Conservation (phyloP, 2,888 invertebrate genomes). For the Idaea biselata region DNA sequence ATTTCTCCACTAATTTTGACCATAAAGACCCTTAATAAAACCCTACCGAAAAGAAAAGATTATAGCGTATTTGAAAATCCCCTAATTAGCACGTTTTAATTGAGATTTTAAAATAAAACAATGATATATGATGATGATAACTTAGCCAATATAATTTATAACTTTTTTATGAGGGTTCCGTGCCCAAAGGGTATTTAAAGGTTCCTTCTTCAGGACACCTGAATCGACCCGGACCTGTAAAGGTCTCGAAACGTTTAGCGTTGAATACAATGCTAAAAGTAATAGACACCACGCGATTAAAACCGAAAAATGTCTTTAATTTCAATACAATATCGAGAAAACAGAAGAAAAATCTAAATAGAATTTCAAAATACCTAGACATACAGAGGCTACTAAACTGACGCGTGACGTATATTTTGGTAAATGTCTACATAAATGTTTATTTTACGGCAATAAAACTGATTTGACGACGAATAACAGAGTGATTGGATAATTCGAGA, state of each 20-base stretch:
- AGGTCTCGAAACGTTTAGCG: too few relatives aligned
- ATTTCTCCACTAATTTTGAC: not conserved
- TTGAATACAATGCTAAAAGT: too few relatives aligned
- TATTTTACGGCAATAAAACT: slow-evolving; percentile 26
- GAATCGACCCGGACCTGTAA: too few relatives aligned
- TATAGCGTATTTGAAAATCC: slow-evolving; percentile 2
- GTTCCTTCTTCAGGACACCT: too few relatives aligned
- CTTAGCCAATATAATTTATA: not conserved
- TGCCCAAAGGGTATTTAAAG: too few relatives aligned
- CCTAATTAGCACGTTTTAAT: slow-evolving; percentile 28
- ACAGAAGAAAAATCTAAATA: too few relatives aligned
- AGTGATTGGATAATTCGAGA: slow-evolving; percentile 21
- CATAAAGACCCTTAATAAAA: not conserved
- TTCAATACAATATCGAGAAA: too few relatives aligned
- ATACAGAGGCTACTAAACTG: not conserved
- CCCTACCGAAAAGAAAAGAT: not conserved
- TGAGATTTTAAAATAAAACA: slow-evolving; percentile 24
- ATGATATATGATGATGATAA: slow-evolving; percentile 8
- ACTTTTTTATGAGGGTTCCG: too few relatives aligned
- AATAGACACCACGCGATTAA: too few relatives aligned
- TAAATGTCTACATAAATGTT: slow-evolving; percentile 29
- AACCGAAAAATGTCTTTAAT: too few relatives aligned
- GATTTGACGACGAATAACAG: slow-evolving; percentile 24
- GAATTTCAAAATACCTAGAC: not conserved
- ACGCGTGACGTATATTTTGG: slow-evolving; percentile 4